phyloP scores from a whole-genome alignment of 35 echinoderm and acorn worm species.

The Patiria miniata region DNA sequence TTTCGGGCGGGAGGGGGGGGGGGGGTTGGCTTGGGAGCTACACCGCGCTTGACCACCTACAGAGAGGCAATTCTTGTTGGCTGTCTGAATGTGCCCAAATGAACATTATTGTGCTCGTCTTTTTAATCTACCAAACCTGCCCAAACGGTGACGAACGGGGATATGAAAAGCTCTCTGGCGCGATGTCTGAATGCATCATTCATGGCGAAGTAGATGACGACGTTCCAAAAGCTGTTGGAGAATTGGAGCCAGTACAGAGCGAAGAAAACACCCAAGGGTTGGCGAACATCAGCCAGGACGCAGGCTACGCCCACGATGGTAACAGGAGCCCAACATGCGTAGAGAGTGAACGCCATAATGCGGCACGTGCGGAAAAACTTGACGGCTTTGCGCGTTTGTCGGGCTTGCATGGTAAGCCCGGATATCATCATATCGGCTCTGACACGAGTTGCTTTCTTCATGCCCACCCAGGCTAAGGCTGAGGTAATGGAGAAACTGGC shows the following conservation, averaged over 20 bases:
- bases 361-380: conserved; percentile 3
- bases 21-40: too few species aligned
- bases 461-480: background rate
- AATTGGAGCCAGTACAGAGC: background rate
- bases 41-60: too few species aligned
- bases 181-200: conserved; percentile 1
- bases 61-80: too few species aligned
- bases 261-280: background rate
- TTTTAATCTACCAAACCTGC: too few species aligned
- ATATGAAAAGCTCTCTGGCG: too few species aligned
- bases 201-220: background rate
- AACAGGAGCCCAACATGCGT: background rate
- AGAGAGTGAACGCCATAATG: background rate
- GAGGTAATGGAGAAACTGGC: background rate
- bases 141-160: too few species aligned
- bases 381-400: background rate
- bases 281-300: background rate
- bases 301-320: background rate
- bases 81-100: too few species aligned
- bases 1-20: too few species aligned
- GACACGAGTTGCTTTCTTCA: background rate
- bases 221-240: conserved; percentile 15
- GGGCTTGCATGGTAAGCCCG: background rate
- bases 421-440: background rate
- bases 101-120: too few species aligned